Evolutionary conservation across 2,797 vertebrate species (phyloP), one percentile per base, ranked within the genome.

Genomic region (Myotis findleyi): DNA sequence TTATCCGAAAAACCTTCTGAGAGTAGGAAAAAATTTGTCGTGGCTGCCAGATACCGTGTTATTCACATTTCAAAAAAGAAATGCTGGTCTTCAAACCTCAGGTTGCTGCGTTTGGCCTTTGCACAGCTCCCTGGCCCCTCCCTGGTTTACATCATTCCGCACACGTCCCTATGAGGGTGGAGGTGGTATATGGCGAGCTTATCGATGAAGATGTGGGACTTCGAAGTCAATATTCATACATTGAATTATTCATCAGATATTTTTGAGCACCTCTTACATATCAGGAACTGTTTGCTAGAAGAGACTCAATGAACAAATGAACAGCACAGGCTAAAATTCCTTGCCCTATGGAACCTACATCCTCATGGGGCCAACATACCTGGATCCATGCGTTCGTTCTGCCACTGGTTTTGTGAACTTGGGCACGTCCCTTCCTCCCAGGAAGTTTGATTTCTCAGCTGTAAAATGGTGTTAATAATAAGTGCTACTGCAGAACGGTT

Each of bases 11-110:
- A 96, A 93, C 94, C 77, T 95, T 97, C 57, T 38, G 82, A 93
- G 83, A 90, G 75, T 94, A 84, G 97, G 93, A 97, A 97, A 96
- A 87, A 93, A 95, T 93, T 95, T 49, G 81, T 85, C 33, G 14
- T 95, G 18, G 41, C 92, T 98, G 96, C 97, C 97, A 97, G 96
- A 91, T 92, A 84, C 30, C 93, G 89, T 90, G 86, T 96, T 89
- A 88, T 85, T 93, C 88, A 92, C 49, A 89, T 96, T 96, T 96
- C 90, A 76, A 33, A 85, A 93, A 93, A 66, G 95, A 91, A 89
- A 86, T 53, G 81, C 51, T 0, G 30, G 3, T 88, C 76, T 93
- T 77, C 83, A 88, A 93, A 53, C 55, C 62, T 82, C 88, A 73
- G 89, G 30, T 92, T 86, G 72, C 72, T 92, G 75, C 76, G 16